Conservation (phyloP, 1,140 invertebrate species). For the Capitella teleta region DNA sequence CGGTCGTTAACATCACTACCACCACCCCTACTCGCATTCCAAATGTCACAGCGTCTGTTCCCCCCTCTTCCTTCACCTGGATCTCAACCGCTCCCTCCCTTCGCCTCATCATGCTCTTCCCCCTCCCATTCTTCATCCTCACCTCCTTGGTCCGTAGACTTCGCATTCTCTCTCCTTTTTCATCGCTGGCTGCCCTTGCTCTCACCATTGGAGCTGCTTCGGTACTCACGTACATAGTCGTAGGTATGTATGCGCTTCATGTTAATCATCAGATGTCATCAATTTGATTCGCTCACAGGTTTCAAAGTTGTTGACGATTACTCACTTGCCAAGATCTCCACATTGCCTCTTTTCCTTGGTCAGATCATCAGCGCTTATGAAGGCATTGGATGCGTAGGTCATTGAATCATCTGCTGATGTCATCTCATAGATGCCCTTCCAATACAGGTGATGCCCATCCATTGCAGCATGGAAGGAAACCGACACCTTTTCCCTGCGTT, state of each 20-base stretch:
- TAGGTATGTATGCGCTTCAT: no score
- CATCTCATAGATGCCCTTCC: neutral
- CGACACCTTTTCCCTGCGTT: constrained; percentile 29
- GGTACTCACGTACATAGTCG: constrained; percentile 22
- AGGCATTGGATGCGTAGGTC: constrained; percentile 36
- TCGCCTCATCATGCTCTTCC: constrained; percentile 22
- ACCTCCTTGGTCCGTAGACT: constrained; percentile 29
- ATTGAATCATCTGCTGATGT: neutral
- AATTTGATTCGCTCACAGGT: neutral
- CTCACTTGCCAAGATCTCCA: constrained; percentile 8
- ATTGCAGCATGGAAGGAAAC: constrained; percentile 37
- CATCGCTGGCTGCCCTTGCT: constrained; percentile 26
- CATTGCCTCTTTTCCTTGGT: constrained; percentile 34
- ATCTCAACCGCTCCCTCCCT: constrained; percentile 13
- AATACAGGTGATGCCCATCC: constrained; percentile 34
- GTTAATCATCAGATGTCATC: no score
- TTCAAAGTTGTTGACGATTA: neutral
- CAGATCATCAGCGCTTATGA: constrained; percentile 32
- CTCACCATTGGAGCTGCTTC: constrained; percentile 30
- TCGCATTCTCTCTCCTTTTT: constrained; percentile 26
- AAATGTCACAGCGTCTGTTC: neutral
- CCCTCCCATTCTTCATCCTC: constrained; percentile 26
- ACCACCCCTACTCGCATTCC: neutral
- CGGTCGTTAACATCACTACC: neutral
- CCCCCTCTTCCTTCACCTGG: neutral